phyloP scores from a whole-genome alignment of 2,888 invertebrate genomes.

The Pandemis cinnamomeana region DNA sequence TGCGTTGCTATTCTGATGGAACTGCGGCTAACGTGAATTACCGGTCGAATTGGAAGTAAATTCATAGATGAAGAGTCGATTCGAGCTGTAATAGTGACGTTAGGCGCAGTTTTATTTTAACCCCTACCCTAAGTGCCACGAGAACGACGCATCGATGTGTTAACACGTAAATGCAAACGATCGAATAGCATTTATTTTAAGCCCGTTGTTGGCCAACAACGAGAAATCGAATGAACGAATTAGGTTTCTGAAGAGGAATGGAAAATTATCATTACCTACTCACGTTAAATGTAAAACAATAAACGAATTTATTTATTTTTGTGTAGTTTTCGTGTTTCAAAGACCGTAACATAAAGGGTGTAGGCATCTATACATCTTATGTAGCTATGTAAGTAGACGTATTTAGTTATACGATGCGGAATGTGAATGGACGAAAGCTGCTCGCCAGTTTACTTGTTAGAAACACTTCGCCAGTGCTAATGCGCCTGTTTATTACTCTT shows the following conservation, averaged over 20 bases:
- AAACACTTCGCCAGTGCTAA: conserved; percentile 9
- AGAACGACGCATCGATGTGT: conserved; percentile 38
- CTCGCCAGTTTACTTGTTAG: not conserved
- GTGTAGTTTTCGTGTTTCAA: not conserved
- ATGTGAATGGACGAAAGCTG: conserved; percentile 12
- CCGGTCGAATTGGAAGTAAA: not conserved
- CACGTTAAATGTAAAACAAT: conserved; percentile 40
- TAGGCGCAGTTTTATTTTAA: conserved; percentile 32
- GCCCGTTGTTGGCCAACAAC: conserved; percentile 76
- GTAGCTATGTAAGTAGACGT: not conserved
- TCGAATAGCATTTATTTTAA: conserved; percentile 80
- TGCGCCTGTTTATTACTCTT: conserved; percentile 8
- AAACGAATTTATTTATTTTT: conserved; percentile 33
- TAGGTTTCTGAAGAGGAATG: conserved; percentile 70
- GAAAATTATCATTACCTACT: conserved; percentile 53
- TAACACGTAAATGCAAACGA: conserved; percentile 60
- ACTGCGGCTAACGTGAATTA: not conserved
- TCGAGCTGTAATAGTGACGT: not conserved
- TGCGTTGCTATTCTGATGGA: not conserved
- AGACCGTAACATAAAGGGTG: not conserved
- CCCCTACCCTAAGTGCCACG: conserved; percentile 25
- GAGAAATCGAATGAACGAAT: conserved; percentile 70
- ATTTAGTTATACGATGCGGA: not conserved
- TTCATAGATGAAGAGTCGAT: not conserved
- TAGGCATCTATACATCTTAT: no score